These are phyloP conservation scores for Bombylius discolor DNA, from an alignment of 2,888 invertebrate genomes.

Conservation along the genomic window DNA sequence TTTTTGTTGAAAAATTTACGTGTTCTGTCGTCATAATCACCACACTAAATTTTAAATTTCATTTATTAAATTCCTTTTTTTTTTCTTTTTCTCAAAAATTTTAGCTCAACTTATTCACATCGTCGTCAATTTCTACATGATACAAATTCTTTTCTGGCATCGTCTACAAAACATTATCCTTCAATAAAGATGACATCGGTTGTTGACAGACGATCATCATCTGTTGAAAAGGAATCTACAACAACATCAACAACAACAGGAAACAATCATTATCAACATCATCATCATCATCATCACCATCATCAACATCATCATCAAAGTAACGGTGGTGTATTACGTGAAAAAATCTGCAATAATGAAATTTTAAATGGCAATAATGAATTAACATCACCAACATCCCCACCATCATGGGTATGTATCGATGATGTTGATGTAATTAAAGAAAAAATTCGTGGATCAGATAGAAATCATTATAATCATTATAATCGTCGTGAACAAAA, in stretches of 20 bases:
- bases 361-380: neutral
- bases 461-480: neutral
- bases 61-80: neutral
- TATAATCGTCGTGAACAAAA: too few relatives aligned
- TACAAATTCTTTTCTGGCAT: neutral
- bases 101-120: neutral
- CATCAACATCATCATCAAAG: neutral
- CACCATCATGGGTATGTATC: neutral
- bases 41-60: too few relatives aligned
- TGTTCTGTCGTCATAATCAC: neutral
- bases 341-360: slow-evolving; percentile 1
- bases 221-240: neutral
- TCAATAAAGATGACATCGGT: slow-evolving; percentile 1
- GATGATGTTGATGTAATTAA: neutral
- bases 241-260: too few relatives aligned
- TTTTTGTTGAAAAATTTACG: neutral
- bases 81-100: neutral
- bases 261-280: neutral
- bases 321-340: neutral
- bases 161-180: neutral
- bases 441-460: neutral
- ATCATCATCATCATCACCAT: neutral
- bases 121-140: neutral
- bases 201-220: neutral
- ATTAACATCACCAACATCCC: neutral